These are phyloP conservation scores for Pollenia labialis DNA, from an alignment of 2,888 invertebrate species.

Conservation along the genomic window DNA sequence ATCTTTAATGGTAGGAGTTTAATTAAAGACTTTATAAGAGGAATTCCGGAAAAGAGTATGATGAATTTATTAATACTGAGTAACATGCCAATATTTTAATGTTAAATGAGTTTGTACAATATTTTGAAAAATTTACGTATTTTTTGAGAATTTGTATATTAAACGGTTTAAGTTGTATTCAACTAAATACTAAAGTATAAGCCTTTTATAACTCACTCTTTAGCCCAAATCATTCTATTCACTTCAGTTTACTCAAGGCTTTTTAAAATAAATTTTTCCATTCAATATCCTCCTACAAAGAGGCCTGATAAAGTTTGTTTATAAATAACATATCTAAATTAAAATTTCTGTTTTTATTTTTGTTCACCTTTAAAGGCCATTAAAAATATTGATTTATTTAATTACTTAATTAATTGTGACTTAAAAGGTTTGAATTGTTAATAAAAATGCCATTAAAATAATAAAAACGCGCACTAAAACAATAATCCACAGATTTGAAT, in stretches of 20 bases:
- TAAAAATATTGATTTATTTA: constrained; percentile 38
- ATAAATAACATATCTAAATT: background rate
- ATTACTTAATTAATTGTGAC: constrained; percentile 57
- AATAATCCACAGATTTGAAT: constrained; percentile 24
- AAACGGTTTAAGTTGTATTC: no score
- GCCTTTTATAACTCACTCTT: no score
- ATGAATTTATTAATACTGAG: background rate
- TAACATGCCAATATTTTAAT: background rate
- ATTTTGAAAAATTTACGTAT: no score
- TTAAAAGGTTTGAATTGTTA: constrained; percentile 43
- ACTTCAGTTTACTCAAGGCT: no score
- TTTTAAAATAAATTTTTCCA: no score
- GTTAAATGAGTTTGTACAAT: background rate
- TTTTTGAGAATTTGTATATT: no score
- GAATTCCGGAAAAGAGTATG: background rate
- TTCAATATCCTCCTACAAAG: background rate
- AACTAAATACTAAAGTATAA: no score
- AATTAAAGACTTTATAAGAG: no score
- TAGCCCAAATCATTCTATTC: no score
- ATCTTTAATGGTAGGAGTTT: background rate
- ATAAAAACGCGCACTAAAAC: constrained; percentile 24
- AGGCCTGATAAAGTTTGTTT: no score
- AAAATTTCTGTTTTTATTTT: constrained; percentile 10
- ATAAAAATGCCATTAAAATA: constrained; percentile 8
- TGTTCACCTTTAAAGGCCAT: constrained; percentile 22